Evolutionary conservation across 2,888 invertebrate species (phyloP), one percentile per base, ranked within the genome.

Genomic region (Stratiomys singularior): DNA sequence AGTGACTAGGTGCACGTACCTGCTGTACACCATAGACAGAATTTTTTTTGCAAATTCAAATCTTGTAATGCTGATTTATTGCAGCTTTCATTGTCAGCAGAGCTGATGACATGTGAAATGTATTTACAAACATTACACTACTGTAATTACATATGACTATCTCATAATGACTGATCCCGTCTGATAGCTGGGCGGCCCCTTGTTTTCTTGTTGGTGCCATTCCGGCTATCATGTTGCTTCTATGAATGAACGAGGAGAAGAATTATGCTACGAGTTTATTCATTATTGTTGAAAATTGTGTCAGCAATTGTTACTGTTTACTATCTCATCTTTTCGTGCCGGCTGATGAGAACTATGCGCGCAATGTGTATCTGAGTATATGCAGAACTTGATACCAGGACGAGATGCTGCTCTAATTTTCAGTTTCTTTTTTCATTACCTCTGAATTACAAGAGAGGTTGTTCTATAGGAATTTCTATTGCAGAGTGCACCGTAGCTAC

Each of bases 241-340:
- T 30, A 64, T 64, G 64, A 64, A 64, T 21, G 64, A 23, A 64
- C 9, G 64, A 21, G n/a, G n/a, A n/a, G n/a, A n/a, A n/a, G 11
- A 25, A 30, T 64, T 30, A 30, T 15, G 30, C n/a, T 64, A 30
- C n/a, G 64, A 28, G 28, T 28, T 64, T 5, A 64, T 64, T 28
- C 27, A 64, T 64, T 60, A 25, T 37, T 64, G 23, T 27, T 64
- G 64, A 64, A 30, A 64, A 64, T 64, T 27, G 30, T 64, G 64
- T 30, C 64, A 64, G 15, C 64, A 18, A 60, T 15, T 60, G 60
- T 25, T 25, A 60, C 25, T 25, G 60, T 60, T 60, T 18, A 60
- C 60, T 60, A 60, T 25, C 23, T 60, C 25, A 60, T 21, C 21
- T 60, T 25, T 23, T 60, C 60, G 3, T 60, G 25, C 60, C 4